Base-by-base conservation (phyloP, 2,797 vertebrate genomes). In the Hypotaenidia okinawae region DNA sequence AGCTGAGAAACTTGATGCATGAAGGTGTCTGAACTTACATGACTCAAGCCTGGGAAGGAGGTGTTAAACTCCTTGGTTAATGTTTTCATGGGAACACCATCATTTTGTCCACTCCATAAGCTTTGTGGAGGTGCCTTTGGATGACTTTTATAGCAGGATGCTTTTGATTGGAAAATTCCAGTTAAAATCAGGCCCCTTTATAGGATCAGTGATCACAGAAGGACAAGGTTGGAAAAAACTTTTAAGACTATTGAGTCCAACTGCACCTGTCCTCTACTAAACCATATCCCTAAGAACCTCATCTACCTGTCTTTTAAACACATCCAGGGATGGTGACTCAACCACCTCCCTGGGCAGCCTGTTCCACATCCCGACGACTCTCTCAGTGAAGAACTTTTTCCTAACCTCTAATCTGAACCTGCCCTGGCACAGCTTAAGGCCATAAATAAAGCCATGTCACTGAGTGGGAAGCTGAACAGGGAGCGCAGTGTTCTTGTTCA, bases 1-100 rank as follows among this genome's bases (percentile, higher is more conserved):
- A 63, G n/a, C 33, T 19, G 47, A 61, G 24, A 70, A 6, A 7
- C 45, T 59, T 43, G 16, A 21, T 25, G 30, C 0, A 0, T 32
- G 47, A 78, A 43, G 27, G 28, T 74, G 23, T 28, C 22, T 70
- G 59, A 82, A 75, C 63, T 61, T 75, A 24, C 17, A 5, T 9
- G 13, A 66, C 22, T 69, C 23, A 72, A 0, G 15, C 17, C 52
- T 49, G n/a, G 25, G 14, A 27, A 59, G 80, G 61, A 33, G 8
- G 25, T 5, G 51, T 30, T 9, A 68, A 57, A 35, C 16, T 37
- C n/a, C 10, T 49, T 84, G 7, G 4, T 66, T 76, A 11, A 3
- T 30, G 7, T 86, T 80, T 84, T 73, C 13, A 5, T 30, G 19
- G 28, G 16, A 74, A 22, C 28, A 13, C 19, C 17, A 3, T 39